phyloP scores from a whole-genome alignment of 2,888 invertebrate genomes.

The Pyrocoelia pectoralis region DNA sequence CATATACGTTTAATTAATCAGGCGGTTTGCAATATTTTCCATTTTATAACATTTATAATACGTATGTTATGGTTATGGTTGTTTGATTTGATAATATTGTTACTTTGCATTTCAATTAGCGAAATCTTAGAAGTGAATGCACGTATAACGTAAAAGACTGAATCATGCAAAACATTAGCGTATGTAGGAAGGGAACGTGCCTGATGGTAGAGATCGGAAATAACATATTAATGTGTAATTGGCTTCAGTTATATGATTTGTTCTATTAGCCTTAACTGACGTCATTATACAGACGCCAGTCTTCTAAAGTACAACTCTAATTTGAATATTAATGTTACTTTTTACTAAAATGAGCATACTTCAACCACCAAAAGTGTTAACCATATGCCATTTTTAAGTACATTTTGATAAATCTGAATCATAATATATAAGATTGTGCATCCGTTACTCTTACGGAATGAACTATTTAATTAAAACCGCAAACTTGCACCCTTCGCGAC shows the following conservation, averaged over 20 bases:
- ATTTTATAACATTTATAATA: too few relatives aligned
- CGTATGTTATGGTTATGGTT: too few relatives aligned
- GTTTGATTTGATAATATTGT: background rate
- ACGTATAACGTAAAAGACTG: conserved; percentile 26
- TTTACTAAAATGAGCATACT: conserved; percentile 6
- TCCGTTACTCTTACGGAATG: background rate
- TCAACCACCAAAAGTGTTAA: conserved; percentile 11
- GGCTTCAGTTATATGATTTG: conserved; percentile 45
- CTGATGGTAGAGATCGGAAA: conserved; percentile 44
- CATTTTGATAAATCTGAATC: conserved; percentile 17
- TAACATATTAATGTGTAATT: conserved; percentile 49
- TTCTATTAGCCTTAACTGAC: conserved; percentile 45
- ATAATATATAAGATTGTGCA: conserved; percentile 8
- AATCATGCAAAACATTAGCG: conserved; percentile 39
- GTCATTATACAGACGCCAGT: conserved; percentile 46
- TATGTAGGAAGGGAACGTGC: conserved; percentile 39
- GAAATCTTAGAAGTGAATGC: conserved; percentile 28
- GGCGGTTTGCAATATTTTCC: too few relatives aligned
- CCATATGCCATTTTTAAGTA: conserved; percentile 8
- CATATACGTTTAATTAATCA: too few relatives aligned
- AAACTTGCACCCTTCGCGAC: too few relatives aligned
- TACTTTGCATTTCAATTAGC: conserved; percentile 16
- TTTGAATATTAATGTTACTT: conserved; percentile 6
- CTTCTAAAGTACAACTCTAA: conserved; percentile 17
- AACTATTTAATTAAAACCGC: too few relatives aligned